Conservation (phyloP, 2,888 invertebrate genomes). For the Thalpophila matura region DNA sequence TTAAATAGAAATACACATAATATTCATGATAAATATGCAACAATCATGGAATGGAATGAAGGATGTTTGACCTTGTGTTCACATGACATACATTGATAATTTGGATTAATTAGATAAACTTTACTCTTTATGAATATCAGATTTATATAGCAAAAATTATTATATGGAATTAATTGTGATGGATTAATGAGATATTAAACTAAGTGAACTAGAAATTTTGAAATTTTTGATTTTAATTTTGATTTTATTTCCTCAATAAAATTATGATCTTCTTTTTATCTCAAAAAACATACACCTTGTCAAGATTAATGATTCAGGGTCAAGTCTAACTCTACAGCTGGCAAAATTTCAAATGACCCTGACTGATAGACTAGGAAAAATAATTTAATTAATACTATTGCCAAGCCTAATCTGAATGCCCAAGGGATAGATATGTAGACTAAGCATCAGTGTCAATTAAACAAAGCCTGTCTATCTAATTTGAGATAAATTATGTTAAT, state of each 20-base stretch:
- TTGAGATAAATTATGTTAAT: not conserved
- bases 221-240: no score
- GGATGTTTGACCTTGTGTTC: conserved; percentile 30
- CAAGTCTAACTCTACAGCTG: conserved; percentile 73
- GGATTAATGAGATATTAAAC: no score
- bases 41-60: conserved; percentile 14
- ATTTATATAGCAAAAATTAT: not conserved
- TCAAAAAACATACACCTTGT: conserved; percentile 61
- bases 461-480: not conserved
- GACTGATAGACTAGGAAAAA: conserved; percentile 61
- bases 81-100: conserved; percentile 42
- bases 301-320: conserved; percentile 76
- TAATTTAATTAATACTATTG: conserved; percentile 21
- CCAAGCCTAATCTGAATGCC: conserved; percentile 6
- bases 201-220: no score
- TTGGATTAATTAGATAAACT: conserved; percentile 18
- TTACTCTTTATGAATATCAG: conserved; percentile 1
- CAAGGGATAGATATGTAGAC: conserved; percentile 3
- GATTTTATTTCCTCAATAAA: not conserved
- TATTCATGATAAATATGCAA: not conserved
- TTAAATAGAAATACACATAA: not conserved
- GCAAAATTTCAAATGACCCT: conserved; percentile 78
- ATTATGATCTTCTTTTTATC: conserved; percentile 68
- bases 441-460: conserved; percentile 8
- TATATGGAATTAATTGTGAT: no score